These are phyloP conservation scores for Eueremaeus valkanovi DNA, from an alignment of 2,888 invertebrate species.

Conservation along the genomic window DNA sequence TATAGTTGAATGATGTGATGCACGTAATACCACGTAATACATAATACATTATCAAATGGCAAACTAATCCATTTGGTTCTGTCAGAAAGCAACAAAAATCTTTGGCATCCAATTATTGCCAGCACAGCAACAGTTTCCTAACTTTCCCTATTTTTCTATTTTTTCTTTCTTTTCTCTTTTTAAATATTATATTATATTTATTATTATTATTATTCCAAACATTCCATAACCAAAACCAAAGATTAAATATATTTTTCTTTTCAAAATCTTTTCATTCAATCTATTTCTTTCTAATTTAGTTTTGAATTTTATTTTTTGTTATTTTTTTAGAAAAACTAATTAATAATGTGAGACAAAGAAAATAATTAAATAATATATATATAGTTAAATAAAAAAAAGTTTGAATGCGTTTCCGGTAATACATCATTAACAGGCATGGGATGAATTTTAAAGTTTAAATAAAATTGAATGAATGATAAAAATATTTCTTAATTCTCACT, in stretches of 20 bases:
- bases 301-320: slow-evolving; percentile 2
- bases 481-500: neutral
- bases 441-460: neutral
- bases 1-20: slow-evolving; percentile 24
- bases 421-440: neutral
- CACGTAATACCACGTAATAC: slow-evolving; percentile 31
- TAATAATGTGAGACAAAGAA: slow-evolving; percentile 10
- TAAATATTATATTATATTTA: neutral
- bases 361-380: slow-evolving; percentile 19
- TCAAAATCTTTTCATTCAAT: neutral
- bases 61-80: slow-evolving; percentile 30
- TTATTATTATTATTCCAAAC: slow-evolving; percentile 6
- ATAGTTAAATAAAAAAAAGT: too few relatives aligned
- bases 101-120: slow-evolving; percentile 23
- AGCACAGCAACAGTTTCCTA: neutral
- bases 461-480: too few relatives aligned
- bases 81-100: slow-evolving; percentile 27
- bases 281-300: neutral
- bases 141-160: neutral
- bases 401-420: neutral
- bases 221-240: neutral
- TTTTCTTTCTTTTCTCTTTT: neutral
- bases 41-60: slow-evolving; percentile 29
- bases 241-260: neutral
- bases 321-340: slow-evolving; percentile 1